phyloP scores from a whole-genome alignment of 2,888 invertebrate species.

The Temnothorax unifasciatus region DNA sequence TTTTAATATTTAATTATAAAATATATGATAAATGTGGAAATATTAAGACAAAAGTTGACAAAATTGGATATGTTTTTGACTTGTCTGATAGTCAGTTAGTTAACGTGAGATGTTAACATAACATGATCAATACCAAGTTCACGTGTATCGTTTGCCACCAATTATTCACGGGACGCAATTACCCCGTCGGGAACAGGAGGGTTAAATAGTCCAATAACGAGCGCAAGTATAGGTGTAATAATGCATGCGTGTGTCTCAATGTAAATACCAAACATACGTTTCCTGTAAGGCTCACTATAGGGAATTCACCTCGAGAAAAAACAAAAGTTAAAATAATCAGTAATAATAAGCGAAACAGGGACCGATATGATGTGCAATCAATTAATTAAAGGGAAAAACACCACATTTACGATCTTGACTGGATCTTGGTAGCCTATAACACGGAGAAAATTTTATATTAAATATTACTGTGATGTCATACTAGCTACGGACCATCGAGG shows the following conservation, averaged over 20 bases:
- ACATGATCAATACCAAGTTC: slow-evolving; percentile 34
- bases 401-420: too few relatives aligned
- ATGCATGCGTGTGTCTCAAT: slow-evolving; percentile 9
- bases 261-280: background rate
- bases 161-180: slow-evolving; percentile 45
- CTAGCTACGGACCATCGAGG: too few relatives aligned
- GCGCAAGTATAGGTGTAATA: slow-evolving; percentile 17
- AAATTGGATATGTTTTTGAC: background rate
- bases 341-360: background rate
- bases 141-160: slow-evolving; percentile 33
- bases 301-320: background rate
- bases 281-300: background rate
- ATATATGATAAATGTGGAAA: background rate
- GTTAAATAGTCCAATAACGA: slow-evolving; percentile 43
- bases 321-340: background rate
- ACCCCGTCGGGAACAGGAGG: slow-evolving; percentile 28
- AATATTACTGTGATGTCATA: too few relatives aligned
- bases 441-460: too few relatives aligned
- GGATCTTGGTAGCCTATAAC: too few relatives aligned
- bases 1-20: background rate
- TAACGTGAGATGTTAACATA: slow-evolving; percentile 8
- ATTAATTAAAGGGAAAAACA: too few relatives aligned
- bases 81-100: background rate
- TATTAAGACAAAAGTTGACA: background rate
- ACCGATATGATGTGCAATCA: too few relatives aligned